phyloP scores from a whole-genome alignment of 1,140 invertebrate genomes.

The Trypoxylus dichotomus region DNA sequence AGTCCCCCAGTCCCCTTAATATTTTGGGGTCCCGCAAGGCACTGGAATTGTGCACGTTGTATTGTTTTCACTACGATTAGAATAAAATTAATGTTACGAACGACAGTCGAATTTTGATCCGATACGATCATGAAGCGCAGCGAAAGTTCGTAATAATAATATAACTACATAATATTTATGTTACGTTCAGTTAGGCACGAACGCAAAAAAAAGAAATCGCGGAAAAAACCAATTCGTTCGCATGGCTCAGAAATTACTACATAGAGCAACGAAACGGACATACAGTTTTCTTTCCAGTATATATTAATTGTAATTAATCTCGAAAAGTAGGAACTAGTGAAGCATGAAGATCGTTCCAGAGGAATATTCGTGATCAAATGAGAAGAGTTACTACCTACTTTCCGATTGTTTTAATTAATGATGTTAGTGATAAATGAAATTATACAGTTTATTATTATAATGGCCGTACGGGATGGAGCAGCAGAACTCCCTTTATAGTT shows the following conservation, averaged over 20 bases:
- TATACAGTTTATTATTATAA: conserved; percentile 33
- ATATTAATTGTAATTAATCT: conserved; percentile 31
- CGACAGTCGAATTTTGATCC: no score
- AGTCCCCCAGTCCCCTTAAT: no score
- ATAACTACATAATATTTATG: neutral
- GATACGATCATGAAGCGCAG: no score
- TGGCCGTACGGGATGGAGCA: neutral
- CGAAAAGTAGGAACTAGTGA: conserved; percentile 28
- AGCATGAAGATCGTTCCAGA: conserved; percentile 27
- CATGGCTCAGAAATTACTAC: conserved; percentile 10
- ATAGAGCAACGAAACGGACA: neutral
- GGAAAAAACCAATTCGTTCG: neutral
- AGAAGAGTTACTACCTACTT: conserved; percentile 32
- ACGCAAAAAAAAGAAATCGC: neutral
- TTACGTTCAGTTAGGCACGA: neutral
- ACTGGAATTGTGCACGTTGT: no score
- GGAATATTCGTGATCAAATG: conserved; percentile 32
- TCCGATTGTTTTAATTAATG: conserved; percentile 33
- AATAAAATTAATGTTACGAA: no score
- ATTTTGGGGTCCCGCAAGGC: no score
- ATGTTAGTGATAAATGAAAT: conserved; percentile 33
- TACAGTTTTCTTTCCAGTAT: neutral
- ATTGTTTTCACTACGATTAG: no score
- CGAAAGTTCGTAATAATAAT: no score
- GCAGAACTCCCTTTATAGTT: neutral